Evolutionary conservation across 2,888 invertebrate species (phyloP).

Genomic region (Brachynemurus nebulosus): DNA sequence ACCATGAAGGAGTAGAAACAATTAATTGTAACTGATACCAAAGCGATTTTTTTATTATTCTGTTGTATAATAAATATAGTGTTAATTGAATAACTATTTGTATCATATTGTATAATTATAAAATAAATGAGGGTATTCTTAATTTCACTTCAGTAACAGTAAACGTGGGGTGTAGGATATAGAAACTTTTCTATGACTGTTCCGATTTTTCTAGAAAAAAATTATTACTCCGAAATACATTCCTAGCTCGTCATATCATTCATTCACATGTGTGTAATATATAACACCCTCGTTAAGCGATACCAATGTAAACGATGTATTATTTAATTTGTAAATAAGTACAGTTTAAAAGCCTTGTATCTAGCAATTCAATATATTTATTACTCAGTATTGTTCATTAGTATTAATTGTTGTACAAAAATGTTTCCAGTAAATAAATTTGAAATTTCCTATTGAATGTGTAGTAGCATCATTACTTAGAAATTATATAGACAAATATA

Average conservation of each 20-base stretch:
- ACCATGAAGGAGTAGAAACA: too few relatives aligned
- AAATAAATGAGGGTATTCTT: slow-evolving; percentile 1
- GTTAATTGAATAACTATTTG: background rate
- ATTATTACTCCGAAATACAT: too few relatives aligned
- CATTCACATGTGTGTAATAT: too few relatives aligned
- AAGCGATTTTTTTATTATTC: slow-evolving; percentile 33
- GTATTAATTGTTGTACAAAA: background rate
- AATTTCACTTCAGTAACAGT: too few relatives aligned
- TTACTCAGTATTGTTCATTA: slow-evolving; percentile 1
- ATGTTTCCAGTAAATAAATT: background rate
- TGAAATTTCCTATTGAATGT: too few relatives aligned
- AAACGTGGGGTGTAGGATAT: too few relatives aligned
- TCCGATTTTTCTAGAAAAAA: too few relatives aligned
- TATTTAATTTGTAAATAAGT: background rate
- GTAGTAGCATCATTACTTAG: too few relatives aligned
- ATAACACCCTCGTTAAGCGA: background rate
- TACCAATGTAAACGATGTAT: background rate
- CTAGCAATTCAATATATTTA: background rate
- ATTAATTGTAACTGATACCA: slow-evolving; percentile 36
- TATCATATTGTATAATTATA: background rate
- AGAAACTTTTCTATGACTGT: too few relatives aligned
- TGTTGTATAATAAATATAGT: slow-evolving; percentile 18
- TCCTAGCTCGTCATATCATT: background rate
- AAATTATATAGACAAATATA: too few relatives aligned
- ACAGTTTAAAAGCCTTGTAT: slow-evolving; percentile 2